A percentile compares a stretch with the other conserved stretches of the same genome.
These are phyloP conservation scores for Anastrepha ludens DNA, from an alignment of 1,140 invertebrate genomes.

Conservation along the genomic window DNA sequence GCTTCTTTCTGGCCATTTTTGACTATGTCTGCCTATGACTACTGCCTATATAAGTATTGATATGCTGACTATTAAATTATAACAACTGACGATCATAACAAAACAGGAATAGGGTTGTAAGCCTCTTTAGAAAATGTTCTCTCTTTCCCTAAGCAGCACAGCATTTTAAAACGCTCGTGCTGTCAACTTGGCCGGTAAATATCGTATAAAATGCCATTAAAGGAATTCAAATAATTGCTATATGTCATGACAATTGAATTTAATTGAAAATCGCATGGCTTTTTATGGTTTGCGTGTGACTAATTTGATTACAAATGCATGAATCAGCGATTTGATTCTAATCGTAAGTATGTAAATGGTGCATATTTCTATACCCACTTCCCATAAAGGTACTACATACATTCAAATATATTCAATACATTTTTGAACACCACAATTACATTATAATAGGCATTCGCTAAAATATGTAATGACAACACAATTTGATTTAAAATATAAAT, in stretches of 20 bases:
- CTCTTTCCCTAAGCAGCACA: not conserved
- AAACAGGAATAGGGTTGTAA: too few species aligned
- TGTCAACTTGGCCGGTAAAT: not conserved
- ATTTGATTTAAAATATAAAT: not conserved
- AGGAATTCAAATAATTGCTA: constrained; percentile 13
- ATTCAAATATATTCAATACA: too few species aligned
- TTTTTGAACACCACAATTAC: too few species aligned
- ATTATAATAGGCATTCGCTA: not conserved
- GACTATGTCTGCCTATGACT: too few species aligned
- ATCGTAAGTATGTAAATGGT: not conserved
- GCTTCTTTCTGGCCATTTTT: too few species aligned
- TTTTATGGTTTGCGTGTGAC: constrained; percentile 41
- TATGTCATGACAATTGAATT: not conserved
- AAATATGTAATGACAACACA: not conserved
- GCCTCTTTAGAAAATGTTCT: too few species aligned
- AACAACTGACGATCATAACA: too few species aligned
- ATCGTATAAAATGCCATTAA: not conserved
- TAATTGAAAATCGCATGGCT: constrained; percentile 28
- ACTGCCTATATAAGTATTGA: too few species aligned
- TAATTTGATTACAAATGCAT: constrained; percentile 30
- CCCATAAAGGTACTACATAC: too few species aligned
- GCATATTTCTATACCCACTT: too few species aligned
- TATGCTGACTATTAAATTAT: too few species aligned
- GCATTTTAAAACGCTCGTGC: not conserved
- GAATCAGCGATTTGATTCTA: not conserved